Conservation (phyloP, 2,888 invertebrate genomes). For the Oligia fasciuncula region DNA sequence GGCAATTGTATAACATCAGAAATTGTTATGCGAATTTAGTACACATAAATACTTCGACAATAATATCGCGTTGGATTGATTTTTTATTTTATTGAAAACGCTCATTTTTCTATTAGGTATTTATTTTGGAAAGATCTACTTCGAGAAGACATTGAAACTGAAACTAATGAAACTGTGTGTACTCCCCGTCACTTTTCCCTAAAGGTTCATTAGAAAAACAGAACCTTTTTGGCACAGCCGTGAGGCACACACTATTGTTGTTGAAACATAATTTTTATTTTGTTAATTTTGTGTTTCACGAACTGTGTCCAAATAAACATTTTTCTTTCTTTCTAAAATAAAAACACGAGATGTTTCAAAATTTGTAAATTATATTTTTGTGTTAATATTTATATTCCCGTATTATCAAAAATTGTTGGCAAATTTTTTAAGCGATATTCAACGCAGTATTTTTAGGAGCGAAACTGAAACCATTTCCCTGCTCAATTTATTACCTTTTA, state of each 20-base stretch:
- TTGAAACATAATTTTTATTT: too few species aligned
- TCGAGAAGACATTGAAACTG: background rate
- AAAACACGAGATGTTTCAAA: background rate
- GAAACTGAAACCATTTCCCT: background rate
- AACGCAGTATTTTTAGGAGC: background rate
- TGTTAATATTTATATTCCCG: background rate
- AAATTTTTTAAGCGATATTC: background rate
- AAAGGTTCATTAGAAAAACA: too few species aligned
- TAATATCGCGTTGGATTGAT: background rate
- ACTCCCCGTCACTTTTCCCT: too few species aligned
- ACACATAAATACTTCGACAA: background rate
- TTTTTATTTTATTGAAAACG: background rate
- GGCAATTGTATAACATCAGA: slow-evolving; percentile 1
- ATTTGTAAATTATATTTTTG: background rate
- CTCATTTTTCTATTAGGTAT: background rate
- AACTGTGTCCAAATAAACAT: too few species aligned
- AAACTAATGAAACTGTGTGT: background rate
- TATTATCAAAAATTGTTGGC: background rate
- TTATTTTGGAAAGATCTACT: background rate
- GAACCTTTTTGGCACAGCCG: too few species aligned
- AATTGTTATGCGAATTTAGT: slow-evolving; percentile 2
- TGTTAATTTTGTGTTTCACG: too few species aligned
- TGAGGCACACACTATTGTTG: too few species aligned
- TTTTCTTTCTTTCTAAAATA: too few species aligned
- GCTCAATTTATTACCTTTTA: background rate